phyloP scores from a whole-genome alignment of 2,888 invertebrate genomes.

The Ophion ellenae region DNA sequence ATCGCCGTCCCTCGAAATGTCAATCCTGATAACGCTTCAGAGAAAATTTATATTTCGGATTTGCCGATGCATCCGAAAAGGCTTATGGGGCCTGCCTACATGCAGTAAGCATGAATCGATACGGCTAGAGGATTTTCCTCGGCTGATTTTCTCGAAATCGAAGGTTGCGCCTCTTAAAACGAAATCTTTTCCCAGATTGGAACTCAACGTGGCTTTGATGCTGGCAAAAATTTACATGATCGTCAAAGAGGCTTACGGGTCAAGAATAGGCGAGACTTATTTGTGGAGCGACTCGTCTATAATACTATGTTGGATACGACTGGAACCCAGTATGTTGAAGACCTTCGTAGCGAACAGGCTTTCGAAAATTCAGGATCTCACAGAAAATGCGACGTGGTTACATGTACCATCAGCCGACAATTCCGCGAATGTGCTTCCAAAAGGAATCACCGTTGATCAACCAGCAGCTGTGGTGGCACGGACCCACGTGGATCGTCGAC shows the following conservation, averaged over 20 bases:
- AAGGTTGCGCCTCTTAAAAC: slow-evolving; percentile 64
- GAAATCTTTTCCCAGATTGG: slow-evolving; percentile 53
- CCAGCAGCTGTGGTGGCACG: slow-evolving; percentile 50
- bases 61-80: neutral
- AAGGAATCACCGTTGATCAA: slow-evolving; percentile 27
- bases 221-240: slow-evolving; percentile 27
- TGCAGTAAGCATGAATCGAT: neutral
- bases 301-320: slow-evolving; percentile 64
- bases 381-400: slow-evolving; percentile 30
- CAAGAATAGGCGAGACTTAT: slow-evolving; percentile 28
- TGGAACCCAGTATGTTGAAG: slow-evolving; percentile 54
- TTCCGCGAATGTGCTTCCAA: slow-evolving; percentile 58
- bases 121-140: neutral
- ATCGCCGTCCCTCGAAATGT: slow-evolving; percentile 30
- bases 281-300: slow-evolving; percentile 68
- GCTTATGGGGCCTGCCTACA: neutral
- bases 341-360: slow-evolving; percentile 65
- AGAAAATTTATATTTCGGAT: slow-evolving; percentile 50
- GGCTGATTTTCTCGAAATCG: slow-evolving; percentile 20
- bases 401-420: slow-evolving; percentile 55
- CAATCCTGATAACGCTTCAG: slow-evolving; percentile 3
- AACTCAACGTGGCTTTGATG: slow-evolving; percentile 60
- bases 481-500: slow-evolving; percentile 57
- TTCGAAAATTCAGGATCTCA: slow-evolving; percentile 58
- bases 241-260: slow-evolving; percentile 30